Evolutionary conservation across 2,888 invertebrate species (phyloP).

Genomic region (Heterodera filipjevi): DNA sequence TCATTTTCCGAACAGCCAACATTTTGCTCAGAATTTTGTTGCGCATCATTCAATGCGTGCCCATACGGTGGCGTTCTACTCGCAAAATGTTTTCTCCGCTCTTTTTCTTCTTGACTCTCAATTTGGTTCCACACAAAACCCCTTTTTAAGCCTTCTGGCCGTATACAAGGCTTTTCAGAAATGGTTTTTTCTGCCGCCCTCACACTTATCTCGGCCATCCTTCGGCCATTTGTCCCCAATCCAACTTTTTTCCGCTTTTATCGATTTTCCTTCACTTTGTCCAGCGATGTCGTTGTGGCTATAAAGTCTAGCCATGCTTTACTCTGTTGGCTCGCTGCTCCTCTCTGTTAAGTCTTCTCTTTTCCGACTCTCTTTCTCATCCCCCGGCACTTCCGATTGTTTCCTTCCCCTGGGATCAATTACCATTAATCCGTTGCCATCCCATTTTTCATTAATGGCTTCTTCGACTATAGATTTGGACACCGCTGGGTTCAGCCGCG

Average conservation of each 20-base stretch:
- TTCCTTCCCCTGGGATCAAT: background rate
- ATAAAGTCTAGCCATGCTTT: background rate
- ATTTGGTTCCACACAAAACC: background rate
- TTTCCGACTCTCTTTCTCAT: background rate
- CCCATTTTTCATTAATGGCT: background rate
- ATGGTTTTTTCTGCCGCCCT: background rate
- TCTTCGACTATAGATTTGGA: background rate
- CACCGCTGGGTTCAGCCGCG: background rate
- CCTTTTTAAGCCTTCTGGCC: background rate
- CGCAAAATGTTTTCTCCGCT: background rate
- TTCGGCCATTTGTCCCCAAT: background rate
- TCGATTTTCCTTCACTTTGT: background rate
- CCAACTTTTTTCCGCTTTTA: background rate
- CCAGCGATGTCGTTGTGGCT: background rate
- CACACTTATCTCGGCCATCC: background rate
- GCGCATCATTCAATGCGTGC: no score
- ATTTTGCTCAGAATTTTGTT: no score
- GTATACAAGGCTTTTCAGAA: background rate
- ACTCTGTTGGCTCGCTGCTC: background rate
- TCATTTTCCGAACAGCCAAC: no score
- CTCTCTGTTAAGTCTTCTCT: background rate
- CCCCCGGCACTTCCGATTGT: background rate
- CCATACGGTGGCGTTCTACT: no score
- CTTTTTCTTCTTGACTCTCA: background rate
- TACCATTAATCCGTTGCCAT: background rate